Percentiles rank a stretch among this genome's conserved stretches.
phyloP scores from a whole-genome alignment of 2,113 vertebrate species.

The Apteryx owenii region DNA sequence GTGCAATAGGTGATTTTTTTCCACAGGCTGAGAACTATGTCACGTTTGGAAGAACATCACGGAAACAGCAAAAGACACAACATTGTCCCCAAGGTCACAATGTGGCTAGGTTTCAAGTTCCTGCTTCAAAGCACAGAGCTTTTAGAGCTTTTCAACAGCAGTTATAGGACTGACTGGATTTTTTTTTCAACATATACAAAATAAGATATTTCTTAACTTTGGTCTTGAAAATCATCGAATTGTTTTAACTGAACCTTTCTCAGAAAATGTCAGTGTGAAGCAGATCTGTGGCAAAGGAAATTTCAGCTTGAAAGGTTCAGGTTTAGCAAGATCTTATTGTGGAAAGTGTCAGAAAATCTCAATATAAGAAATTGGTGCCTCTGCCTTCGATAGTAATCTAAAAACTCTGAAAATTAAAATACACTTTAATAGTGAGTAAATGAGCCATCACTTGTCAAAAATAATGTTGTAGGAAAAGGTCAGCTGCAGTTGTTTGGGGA shows the following conservation, averaged over 20 bases:
- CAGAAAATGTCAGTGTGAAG: not conserved
- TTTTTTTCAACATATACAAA: not conserved
- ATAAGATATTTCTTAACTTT: not conserved
- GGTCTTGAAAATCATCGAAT: not conserved
- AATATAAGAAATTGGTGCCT: not conserved
- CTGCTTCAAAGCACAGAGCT: not conserved
- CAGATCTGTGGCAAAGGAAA: not conserved
- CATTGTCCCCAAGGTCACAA: not conserved
- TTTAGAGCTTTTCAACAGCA: not conserved
- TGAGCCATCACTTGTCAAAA: not conserved
- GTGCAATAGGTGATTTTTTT: not conserved
- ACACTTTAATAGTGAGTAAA: not conserved
- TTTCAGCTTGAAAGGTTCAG: not conserved
- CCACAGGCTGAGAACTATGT: not conserved
- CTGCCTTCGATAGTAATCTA: not conserved
- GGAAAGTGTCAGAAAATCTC: not conserved
- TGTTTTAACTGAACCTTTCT: not conserved
- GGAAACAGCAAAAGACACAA: not conserved
- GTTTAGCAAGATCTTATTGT: not conserved
- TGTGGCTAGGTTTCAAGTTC: not conserved
- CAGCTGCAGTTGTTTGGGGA: not conserved
- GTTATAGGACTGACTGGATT: accelerated
- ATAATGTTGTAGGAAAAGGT: not conserved
- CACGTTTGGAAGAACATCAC: not conserved
- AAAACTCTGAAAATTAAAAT: not conserved